Evolutionary conservation across 2,888 invertebrate species (phyloP).

Genomic region (Plebejus argus): DNA sequence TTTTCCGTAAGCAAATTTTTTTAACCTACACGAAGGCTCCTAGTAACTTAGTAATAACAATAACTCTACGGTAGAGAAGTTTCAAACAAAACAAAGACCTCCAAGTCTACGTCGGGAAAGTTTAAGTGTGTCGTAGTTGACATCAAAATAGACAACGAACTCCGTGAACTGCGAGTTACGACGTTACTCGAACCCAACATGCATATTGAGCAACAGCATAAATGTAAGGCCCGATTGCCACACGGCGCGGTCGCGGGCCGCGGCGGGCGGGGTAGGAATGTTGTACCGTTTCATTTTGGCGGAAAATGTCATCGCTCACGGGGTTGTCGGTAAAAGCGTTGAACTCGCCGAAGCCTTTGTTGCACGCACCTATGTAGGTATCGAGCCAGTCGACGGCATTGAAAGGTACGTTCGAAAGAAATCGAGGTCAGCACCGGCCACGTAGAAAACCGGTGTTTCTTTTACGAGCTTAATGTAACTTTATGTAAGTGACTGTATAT

Average conservation of each 20-base stretch:
- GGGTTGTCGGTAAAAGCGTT: not conserved
- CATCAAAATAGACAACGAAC: not conserved
- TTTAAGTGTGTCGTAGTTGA: not conserved
- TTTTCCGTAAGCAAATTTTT: not conserved
- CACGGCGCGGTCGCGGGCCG: constrained; percentile 44
- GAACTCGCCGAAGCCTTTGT: constrained; percentile 21
- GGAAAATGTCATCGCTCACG: constrained; percentile 49
- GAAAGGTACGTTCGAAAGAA: constrained; percentile 79
- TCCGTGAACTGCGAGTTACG: constrained; percentile 31
- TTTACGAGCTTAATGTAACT: constrained; percentile 51
- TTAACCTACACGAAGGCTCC: not conserved
- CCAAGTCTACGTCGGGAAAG: not conserved
- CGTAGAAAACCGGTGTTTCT: constrained; percentile 64
- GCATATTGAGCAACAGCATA: constrained; percentile 69
- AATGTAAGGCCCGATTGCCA: constrained; percentile 72
- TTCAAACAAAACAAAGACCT: not conserved
- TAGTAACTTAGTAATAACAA: not conserved
- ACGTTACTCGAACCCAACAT: constrained; percentile 48
- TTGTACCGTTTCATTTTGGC: constrained; percentile 62
- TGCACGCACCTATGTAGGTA: constrained; percentile 33
- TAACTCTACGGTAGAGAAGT: not conserved
- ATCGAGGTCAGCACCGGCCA: constrained; percentile 79
- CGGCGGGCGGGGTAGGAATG: constrained; percentile 59
- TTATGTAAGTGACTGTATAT: constrained; percentile 42
- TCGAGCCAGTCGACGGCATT: constrained; percentile 64